Base-by-base conservation (phyloP, 2,888 invertebrate species). In the Saturnia pavonia region DNA sequence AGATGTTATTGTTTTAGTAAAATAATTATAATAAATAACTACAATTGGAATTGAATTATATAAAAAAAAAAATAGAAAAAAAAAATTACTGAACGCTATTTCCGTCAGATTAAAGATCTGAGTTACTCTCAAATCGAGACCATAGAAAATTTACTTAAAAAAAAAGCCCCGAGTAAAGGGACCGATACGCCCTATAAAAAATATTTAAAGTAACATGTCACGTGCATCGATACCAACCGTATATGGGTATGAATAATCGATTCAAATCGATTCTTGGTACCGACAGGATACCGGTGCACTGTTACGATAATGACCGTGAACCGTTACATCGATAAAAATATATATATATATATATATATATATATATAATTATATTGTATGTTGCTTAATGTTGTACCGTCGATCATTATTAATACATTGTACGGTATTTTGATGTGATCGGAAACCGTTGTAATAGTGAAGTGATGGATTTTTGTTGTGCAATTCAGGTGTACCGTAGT, bases 171-270 rank as follows among this genome's bases (percentile, higher is more conserved):
- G 19, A n/a, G 54, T 19, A 54, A 54, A 54, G 54, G 54, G 0
- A 54, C 54, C 54, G 54, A 54, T 34, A 34, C 34, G 6, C 8
- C 9, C 22, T 9, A 22, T 65, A 65, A 19, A 65, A 40, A 40
- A n/a, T 65, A 65, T 65, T 65, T 65, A 65, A 65, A 65, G 22
- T 40, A 34, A n/a, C 65, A 65, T 40, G 65, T 65, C 65, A 65
- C 65, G 65, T 40, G 40, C 65, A 70, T 54, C 70, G 70, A 70
- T 67, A 54, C 67, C 7, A 11, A 22, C 51, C 54, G 42, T 54
- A 70, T 67, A 70, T 54, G 67, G 57, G 67, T 70, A 70, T 51
- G 70, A 70, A 65, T 40, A 65, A 65, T 65, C 65, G 65, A 65
- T 65, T 65, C 22, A 65, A 65, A 65, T 40, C 65, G 65, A 65